Conservation (phyloP, 2,797 vertebrate genomes). For the Netta rufina region DNA sequence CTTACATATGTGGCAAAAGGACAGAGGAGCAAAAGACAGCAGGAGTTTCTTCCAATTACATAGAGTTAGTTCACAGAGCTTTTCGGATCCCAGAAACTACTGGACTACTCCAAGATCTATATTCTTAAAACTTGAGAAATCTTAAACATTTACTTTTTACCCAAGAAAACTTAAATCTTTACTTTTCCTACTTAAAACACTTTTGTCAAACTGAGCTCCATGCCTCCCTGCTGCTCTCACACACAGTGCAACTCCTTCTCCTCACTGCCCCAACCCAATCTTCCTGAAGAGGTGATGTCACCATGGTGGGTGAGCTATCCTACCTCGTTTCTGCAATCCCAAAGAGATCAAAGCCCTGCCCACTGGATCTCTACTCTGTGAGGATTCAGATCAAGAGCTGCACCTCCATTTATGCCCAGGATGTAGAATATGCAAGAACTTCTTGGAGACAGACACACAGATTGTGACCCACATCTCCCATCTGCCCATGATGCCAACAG, state of each 20-base stretch:
- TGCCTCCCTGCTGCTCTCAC: neutral
- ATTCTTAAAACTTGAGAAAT: neutral
- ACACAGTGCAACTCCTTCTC: neutral
- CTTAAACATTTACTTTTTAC: neutral
- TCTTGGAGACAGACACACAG: neutral
- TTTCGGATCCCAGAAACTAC: neutral
- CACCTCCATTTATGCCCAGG: neutral
- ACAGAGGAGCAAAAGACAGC: neutral
- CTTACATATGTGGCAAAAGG: neutral
- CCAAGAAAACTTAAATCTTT: neutral
- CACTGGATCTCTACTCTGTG: rapidly evolving
- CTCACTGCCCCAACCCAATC: no score
- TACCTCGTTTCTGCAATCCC: neutral
- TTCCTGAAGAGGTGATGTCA: neutral
- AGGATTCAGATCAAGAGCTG: neutral
- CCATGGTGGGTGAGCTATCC: neutral
- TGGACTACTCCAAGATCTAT: neutral
- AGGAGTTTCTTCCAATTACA: neutral
- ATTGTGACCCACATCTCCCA: neutral
- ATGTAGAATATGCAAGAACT: neutral
- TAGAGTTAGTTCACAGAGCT: neutral
- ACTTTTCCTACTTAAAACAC: no score
- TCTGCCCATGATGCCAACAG: neutral
- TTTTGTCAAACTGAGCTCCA: neutral
- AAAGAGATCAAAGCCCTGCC: neutral